Evolutionary conservation across 2,113 vertebrate species (phyloP).

Genomic region (Pycnonotus jocosus): DNA sequence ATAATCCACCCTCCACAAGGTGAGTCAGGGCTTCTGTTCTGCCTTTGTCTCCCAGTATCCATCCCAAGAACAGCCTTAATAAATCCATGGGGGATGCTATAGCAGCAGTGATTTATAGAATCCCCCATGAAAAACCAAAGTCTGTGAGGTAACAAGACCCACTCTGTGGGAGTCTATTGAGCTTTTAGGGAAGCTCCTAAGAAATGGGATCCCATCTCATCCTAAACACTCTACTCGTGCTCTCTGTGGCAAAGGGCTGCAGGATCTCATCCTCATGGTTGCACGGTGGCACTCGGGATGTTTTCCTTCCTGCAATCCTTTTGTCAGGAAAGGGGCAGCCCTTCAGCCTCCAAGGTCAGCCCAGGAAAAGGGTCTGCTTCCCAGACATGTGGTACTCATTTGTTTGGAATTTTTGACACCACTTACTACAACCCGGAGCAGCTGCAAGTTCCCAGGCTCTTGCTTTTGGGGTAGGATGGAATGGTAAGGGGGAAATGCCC

Average conservation of each 20-base stretch:
- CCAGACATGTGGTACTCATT: background rate
- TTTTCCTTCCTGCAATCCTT: background rate
- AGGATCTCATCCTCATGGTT: accelerated
- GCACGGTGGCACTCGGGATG: accelerated
- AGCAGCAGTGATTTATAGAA: background rate
- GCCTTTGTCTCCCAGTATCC: background rate
- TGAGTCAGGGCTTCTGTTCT: background rate
- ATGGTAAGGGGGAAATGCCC: background rate
- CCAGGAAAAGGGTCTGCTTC: background rate
- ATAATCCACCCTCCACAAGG: background rate
- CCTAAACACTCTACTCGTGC: accelerated
- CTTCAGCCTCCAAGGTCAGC: background rate
- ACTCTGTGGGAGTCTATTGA: background rate
- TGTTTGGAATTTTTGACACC: background rate
- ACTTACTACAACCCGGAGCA: accelerated
- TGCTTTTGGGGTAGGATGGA: background rate
- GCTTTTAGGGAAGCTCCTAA: background rate
- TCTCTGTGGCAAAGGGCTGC: background rate
- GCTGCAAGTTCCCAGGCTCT: background rate
- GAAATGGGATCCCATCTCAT: background rate
- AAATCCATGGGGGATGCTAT: accelerated
- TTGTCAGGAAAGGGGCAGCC: background rate
- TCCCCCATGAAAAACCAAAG: background rate
- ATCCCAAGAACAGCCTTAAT: background rate
- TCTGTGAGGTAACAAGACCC: background rate